Percentiles rank a stretch among this genome's conserved stretches.
Conservation (phyloP, 2,888 invertebrate species). For the Apoderus coryli region DNA sequence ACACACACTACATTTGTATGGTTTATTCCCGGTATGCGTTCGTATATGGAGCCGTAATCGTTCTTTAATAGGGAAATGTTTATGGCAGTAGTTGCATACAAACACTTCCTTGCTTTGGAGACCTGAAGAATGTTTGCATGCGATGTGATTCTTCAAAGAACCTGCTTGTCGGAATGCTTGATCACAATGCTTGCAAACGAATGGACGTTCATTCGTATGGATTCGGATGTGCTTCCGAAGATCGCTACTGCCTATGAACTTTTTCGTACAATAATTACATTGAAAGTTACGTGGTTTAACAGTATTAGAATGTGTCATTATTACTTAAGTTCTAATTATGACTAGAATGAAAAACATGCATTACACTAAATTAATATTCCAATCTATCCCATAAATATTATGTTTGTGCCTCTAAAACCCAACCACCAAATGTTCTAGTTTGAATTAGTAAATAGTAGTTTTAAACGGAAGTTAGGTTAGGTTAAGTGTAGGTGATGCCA, state of each 20-base stretch:
- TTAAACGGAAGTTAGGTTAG: too few species aligned
- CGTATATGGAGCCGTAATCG: slow-evolving; percentile 58
- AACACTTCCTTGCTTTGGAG: slow-evolving; percentile 35
- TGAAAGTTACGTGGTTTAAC: slow-evolving; percentile 32
- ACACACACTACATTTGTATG: slow-evolving; percentile 48
- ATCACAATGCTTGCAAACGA: slow-evolving; percentile 45
- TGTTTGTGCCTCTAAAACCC: too few species aligned
- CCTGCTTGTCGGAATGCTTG: slow-evolving; percentile 49
- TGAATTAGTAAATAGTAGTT: too few species aligned
- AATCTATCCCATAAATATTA: too few species aligned
- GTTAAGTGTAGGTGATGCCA: too few species aligned
- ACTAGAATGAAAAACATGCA: too few species aligned
- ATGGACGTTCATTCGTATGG: slow-evolving; percentile 50
- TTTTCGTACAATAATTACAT: slow-evolving; percentile 50
- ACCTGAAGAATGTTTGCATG: slow-evolving; percentile 37
- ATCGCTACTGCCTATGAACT: slow-evolving; percentile 48
- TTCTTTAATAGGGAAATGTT: slow-evolving; percentile 62
- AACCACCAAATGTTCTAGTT: too few species aligned
- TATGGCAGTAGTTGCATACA: slow-evolving; percentile 59
- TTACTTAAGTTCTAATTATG: too few species aligned
- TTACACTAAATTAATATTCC: too few species aligned
- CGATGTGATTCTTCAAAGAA: slow-evolving; percentile 48
- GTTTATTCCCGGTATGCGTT: slow-evolving; percentile 56
- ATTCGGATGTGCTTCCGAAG: slow-evolving; percentile 50
- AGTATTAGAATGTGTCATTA: too few species aligned